Percentiles rank a stretch among this genome's conserved stretches.
Evolutionary conservation across 2,888 invertebrate genomes (phyloP).

Genomic region (Rugalucina vietnamica): DNA sequence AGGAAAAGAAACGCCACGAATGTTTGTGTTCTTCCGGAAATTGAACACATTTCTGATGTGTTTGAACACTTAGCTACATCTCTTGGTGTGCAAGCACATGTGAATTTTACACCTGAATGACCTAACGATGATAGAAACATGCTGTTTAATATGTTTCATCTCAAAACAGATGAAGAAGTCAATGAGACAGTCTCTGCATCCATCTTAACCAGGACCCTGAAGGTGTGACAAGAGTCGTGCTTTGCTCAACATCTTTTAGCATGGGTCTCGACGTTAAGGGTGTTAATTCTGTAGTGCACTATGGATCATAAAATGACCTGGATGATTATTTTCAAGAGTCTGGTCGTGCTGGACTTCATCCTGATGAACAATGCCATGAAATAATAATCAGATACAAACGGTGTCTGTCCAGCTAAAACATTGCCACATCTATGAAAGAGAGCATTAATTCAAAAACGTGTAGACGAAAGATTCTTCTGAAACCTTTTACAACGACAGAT

Average conservation of each 20-base stretch:
- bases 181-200: neutral
- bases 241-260: neutral
- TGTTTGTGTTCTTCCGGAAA: neutral
- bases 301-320: slow-evolving; percentile 35
- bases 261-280: slow-evolving; percentile 53
- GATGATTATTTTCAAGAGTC: slow-evolving; percentile 53
- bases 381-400: slow-evolving; percentile 35
- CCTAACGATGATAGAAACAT: neutral
- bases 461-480: neutral
- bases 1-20: neutral
- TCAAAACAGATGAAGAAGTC: neutral
- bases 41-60: neutral
- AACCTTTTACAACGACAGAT: no score
- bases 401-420: slow-evolving; percentile 26
- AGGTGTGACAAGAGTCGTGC: neutral
- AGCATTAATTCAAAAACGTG: neutral
- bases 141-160: neutral
- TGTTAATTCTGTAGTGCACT: slow-evolving; percentile 41
- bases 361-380: slow-evolving; percentile 23
- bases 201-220: neutral
- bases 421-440: slow-evolving; percentile 24
- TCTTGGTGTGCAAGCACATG: neutral
- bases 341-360: slow-evolving; percentile 32
- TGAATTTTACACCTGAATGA: neutral
- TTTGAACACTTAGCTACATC: neutral